Evolutionary conservation across 2,113 vertebrate genomes (phyloP), one percentile per base, ranked within the genome.

Genomic region (Kryptolebias marmoratus): DNA sequence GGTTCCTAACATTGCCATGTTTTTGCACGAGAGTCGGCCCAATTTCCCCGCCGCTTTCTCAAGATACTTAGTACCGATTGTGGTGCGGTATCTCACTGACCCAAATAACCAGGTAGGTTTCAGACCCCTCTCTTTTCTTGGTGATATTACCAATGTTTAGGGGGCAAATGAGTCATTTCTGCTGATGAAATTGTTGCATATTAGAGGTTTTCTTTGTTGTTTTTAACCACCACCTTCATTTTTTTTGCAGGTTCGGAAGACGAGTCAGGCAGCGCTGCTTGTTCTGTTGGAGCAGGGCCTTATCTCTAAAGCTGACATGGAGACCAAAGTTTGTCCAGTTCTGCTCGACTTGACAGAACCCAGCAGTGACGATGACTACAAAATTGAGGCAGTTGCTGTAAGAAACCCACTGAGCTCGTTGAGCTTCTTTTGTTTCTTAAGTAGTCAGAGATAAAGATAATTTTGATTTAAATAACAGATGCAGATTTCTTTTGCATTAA

Each of bases 271-370:
- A 78, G 95, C 95, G 0, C 87, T 98, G 64, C 92, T 96, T 8
- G 94, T 96, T 57, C 89, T 98, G 60, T 80, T 98, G 82, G 96
- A 97, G 79, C 96, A 97, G 72, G 95, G 95, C 45, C 94, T 97
- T 1, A 89, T 97, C 83, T 93, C 91, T 86, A 96, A 96, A 89
- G 90, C 87, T 8, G 95, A 97, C 79, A 91, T 94, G 87, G 96
- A 97, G 89, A 94, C 92, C 82, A 95, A 94, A 84, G 95, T 96
- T 55, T 98, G 96, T 86, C 96, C 95, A 1, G 89, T 96, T 83
- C 90, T 97, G 42, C 87, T 96, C 54, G 95, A 95, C 8, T 94
- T 95, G 28, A 96, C 95, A 27, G 94, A 95, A 79, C 94, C 95
- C 3, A 94, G 93, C 63, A 93, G 96, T 52, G 95, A 96, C 0